phyloP scores from a whole-genome alignment of 1,140 invertebrate genomes.

The Metaphire vulgaris region DNA sequence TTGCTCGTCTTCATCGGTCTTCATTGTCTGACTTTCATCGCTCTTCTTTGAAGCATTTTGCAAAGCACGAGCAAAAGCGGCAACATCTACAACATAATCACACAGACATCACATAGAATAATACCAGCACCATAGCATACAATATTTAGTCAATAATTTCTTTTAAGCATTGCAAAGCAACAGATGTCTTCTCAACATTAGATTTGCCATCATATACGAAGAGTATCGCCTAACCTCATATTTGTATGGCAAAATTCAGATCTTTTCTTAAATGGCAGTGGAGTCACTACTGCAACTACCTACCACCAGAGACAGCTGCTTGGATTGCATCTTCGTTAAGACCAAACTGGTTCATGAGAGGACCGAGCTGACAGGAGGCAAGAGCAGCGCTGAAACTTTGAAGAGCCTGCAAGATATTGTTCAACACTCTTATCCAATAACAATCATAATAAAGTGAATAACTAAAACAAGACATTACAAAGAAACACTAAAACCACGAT shows the following conservation, averaged over 20 bases:
- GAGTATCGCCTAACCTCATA: not conserved
- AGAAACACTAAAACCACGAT: not conserved
- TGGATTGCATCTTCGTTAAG: slow-evolving; percentile 76
- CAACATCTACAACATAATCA: slow-evolving; percentile 61
- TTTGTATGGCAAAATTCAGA: not conserved
- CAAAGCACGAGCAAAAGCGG: slow-evolving; percentile 81
- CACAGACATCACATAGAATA: slow-evolving; percentile 3
- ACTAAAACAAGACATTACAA: not conserved
- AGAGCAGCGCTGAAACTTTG: slow-evolving; percentile 88
- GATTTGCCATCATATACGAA: not conserved
- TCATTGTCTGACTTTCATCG: too few species aligned
- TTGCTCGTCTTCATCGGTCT: too few species aligned
- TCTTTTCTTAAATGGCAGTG: not conserved
- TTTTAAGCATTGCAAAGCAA: not conserved
- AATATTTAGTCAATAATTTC: too few species aligned
- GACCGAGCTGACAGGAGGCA: slow-evolving; percentile 87
- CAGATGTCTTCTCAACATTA: not conserved
- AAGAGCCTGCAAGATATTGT: slow-evolving; percentile 67
- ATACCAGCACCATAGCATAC: not conserved
- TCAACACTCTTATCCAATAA: not conserved
- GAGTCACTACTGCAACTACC: not conserved
- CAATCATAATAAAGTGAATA: not conserved
- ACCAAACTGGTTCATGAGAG: slow-evolving; percentile 86
- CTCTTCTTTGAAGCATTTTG: slow-evolving; percentile 57
- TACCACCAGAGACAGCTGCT: slow-evolving; percentile 64